Evolutionary conservation across 2,888 invertebrate genomes (phyloP), one percentile per base, ranked within the genome.

Genomic region (Diloba caeruleocephala): DNA sequence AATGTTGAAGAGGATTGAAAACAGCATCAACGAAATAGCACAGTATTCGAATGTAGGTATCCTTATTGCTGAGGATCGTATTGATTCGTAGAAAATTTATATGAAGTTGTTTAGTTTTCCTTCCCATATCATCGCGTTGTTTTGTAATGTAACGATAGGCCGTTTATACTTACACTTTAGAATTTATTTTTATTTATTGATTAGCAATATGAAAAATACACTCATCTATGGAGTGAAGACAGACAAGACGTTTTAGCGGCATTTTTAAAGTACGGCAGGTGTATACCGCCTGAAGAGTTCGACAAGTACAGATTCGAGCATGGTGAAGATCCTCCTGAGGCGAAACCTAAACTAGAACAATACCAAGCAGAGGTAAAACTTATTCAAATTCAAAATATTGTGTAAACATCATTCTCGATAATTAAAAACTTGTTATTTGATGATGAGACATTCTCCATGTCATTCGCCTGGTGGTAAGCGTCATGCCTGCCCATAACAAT

Each of bases 221-320:
- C 96, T 0, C 96, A 96, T 75, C 87, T 98, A 6, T 99, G 98
- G 98, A 84, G 95, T 39, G 97, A 97, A 76, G 96, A 98, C 79
- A 94, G 96, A 28, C 95, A 96, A 43, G 96, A 96, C 72, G 97
- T 96, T 75, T 90, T 98, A 74, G 87, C 94, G 0, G 95, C 96
- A 62, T 98, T 98, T 86, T 87, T 98, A 43, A 94, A 94, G 58
- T 98, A 97, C 80, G 96, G 97, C 0, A 95, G 96, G 42, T 94
- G 95, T 3, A 93, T 98, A n/a, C 95, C 95, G 0, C 90, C 95
- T 0, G 96, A 97, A 45, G 97, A 97, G 80, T 90, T 96, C 34
- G 96, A 97, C 57, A 89, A 87, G 49, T 89, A 92, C 58, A 79
- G 54, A 43, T 92, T 73, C 58, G 91, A 93, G 10, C 88, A 77